Base-by-base conservation (phyloP, 2,113 vertebrate genomes). In the Cathartes aura region DNA sequence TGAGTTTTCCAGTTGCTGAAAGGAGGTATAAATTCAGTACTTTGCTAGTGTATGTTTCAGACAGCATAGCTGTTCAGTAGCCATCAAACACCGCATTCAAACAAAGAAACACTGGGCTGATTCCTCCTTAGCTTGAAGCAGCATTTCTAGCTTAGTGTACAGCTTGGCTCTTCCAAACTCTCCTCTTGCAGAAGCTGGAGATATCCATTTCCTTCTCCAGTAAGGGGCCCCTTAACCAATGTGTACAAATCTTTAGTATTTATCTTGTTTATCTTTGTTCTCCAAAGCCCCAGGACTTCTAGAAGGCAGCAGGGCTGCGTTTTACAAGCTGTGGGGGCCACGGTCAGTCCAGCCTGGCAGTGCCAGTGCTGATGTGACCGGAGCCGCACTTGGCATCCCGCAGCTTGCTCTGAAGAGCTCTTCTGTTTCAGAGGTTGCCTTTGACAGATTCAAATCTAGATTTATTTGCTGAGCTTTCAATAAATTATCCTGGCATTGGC, bases 381-480 rank as follows among this genome's bases (percentile, higher is more conserved):
- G 27, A 53, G 81, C 73, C 34, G 53, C 29, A 1, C 50, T 58
- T 75, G 78, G 48, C 81, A 58, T 34, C 62, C 91, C 14, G 5
- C 83, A 42, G 36, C 23, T 45, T 30, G 50, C 40, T 74, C 70
- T 43, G 8, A 2, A 32, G 58, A 23, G 32, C 75, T 36, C 32
- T 34, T 62, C 79, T 24, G 9, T 47, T 47, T 79, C 80, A 32
- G 38, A 43, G 34, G 40, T 40, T 55, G 82, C 43, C 72, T 93
- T 34, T 66, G 81, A 76, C 67, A 89, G 67, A 43, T 68, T 83
- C 83, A 42, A 80, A 93, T 68, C 83, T 62, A 40, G 66, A 66
- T 85, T 91, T 89, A 80, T 91, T 93, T 89, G 87, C 82, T 90
- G 86, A 93, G 87, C 75, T 86, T 26, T 75, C 87, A 45, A 40